Evolutionary conservation across 2,113 vertebrate species (phyloP).

Genomic region (Excalfactoria chinensis): DNA sequence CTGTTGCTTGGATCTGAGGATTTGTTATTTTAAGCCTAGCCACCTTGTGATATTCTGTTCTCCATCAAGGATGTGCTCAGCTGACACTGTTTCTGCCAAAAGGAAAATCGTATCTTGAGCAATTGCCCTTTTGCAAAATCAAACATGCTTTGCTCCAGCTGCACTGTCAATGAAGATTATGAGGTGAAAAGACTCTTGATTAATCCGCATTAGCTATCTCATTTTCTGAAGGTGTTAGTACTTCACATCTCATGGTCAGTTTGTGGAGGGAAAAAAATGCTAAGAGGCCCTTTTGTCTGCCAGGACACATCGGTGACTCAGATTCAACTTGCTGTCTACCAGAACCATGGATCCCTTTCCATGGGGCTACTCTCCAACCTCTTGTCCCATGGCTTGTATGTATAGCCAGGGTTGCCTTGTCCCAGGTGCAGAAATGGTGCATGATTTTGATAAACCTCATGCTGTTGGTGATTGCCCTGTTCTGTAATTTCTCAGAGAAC

Average conservation of each 20-base stretch:
- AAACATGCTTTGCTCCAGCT: neutral
- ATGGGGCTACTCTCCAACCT: neutral
- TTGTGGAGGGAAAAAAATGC: neutral
- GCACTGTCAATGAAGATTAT: constrained; percentile 7
- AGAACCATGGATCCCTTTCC: neutral
- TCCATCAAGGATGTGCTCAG: neutral
- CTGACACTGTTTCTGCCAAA: neutral
- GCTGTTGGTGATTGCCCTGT: neutral
- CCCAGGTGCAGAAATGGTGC: neutral
- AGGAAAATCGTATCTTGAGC: neutral
- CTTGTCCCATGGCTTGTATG: neutral
- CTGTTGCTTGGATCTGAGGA: neutral
- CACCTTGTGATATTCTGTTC: neutral
- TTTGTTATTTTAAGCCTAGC: constrained; percentile 26
- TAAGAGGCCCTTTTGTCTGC: neutral
- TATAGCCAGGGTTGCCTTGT: neutral
- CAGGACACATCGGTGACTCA: neutral
- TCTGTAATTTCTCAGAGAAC: neutral
- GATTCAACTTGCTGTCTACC: neutral
- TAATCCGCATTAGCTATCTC: neutral
- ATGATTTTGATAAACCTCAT: neutral
- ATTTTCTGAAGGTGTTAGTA: neutral
- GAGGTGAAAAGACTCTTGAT: neutral
- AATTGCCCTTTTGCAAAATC: neutral
- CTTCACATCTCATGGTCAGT: neutral